Conservation (phyloP, 1,140 invertebrate species). For the Trichomalopsis sarcophagae region DNA sequence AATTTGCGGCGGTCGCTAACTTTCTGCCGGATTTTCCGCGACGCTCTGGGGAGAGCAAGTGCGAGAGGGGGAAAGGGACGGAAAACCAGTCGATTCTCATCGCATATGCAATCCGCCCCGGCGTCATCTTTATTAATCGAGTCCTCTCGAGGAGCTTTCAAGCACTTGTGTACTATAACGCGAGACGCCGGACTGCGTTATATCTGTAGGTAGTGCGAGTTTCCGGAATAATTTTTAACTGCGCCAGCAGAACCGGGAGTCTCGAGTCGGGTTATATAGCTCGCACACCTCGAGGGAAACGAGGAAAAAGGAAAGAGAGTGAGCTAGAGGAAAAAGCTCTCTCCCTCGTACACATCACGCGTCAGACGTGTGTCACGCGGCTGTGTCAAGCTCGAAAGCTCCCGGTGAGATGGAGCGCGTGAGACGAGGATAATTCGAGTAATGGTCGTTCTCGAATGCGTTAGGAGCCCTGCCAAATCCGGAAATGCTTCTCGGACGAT, state of each 20-base stretch:
- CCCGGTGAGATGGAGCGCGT: constrained; percentile 27
- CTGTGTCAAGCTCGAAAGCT: neutral
- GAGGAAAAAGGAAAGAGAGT: neutral
- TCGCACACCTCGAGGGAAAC: neutral
- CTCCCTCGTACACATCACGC: neutral
- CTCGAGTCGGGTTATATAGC: neutral
- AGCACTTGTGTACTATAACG: neutral
- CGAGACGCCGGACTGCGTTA: too few species aligned
- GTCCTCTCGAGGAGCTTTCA: neutral
- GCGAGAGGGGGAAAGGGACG: too few species aligned
- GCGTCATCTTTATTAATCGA: constrained; percentile 1
- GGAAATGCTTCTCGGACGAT: constrained; percentile 57
- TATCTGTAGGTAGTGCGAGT: neutral
- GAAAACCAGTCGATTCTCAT: constrained; percentile 6
- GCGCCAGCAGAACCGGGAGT: neutral
- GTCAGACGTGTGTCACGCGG: neutral
- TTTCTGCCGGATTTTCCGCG: neutral
- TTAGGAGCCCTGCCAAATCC: constrained; percentile 52
- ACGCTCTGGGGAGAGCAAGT: neutral
- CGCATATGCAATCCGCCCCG: neutral
- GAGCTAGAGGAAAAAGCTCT: neutral
- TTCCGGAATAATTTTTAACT: neutral
- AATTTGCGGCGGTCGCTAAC: constrained; percentile 6
- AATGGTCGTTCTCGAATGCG: constrained; percentile 46
- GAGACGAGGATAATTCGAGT: constrained; percentile 54